Evolutionary conservation across 2,113 vertebrate species (phyloP).

Genomic region (Syrrhaptes paradoxus): DNA sequence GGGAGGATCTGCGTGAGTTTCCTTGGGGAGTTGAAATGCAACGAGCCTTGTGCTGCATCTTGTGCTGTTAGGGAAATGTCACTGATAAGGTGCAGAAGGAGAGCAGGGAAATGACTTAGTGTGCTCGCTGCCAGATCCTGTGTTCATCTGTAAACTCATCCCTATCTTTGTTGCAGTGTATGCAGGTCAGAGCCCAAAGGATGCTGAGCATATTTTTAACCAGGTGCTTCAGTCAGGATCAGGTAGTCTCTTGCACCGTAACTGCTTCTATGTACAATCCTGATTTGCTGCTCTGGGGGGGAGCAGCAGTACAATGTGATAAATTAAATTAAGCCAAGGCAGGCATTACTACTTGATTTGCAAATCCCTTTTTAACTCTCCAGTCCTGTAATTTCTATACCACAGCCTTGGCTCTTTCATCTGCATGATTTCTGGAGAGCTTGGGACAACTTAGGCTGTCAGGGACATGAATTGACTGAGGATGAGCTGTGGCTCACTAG

Average conservation of each 20-base stretch:
- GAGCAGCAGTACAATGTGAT: neutral
- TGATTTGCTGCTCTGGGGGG: neutral
- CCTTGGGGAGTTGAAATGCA: slow-evolving; percentile 71
- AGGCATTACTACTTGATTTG: slow-evolving; percentile 58
- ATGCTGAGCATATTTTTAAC: slow-evolving; percentile 48
- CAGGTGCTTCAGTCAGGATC: slow-evolving; percentile 35
- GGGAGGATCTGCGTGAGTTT: slow-evolving; percentile 69
- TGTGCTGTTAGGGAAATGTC: slow-evolving; percentile 73
- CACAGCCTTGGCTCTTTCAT: slow-evolving; percentile 55
- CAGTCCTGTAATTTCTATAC: slow-evolving; percentile 43
- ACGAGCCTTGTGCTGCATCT: slow-evolving; percentile 67
- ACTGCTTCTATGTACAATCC: slow-evolving; percentile 9
- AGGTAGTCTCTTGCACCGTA: neutral
- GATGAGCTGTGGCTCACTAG: slow-evolving; percentile 42
- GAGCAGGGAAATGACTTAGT: slow-evolving; percentile 65
- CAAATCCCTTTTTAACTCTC: slow-evolving; percentile 59
- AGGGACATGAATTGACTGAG: slow-evolving; percentile 36
- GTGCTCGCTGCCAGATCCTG: slow-evolving; percentile 18
- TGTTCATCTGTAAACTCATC: slow-evolving; percentile 61
- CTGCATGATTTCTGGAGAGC: slow-evolving; percentile 55
- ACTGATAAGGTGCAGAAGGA: slow-evolving; percentile 75
- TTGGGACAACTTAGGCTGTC: slow-evolving; percentile 42
- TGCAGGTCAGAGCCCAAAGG: slow-evolving; percentile 59
- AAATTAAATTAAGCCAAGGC: slow-evolving; percentile 36
- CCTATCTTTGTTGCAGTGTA: slow-evolving; percentile 63